These are phyloP conservation scores for Monarcha castaneiventris DNA, from an alignment of 2,113 vertebrate genomes.

Conservation along the genomic window DNA sequence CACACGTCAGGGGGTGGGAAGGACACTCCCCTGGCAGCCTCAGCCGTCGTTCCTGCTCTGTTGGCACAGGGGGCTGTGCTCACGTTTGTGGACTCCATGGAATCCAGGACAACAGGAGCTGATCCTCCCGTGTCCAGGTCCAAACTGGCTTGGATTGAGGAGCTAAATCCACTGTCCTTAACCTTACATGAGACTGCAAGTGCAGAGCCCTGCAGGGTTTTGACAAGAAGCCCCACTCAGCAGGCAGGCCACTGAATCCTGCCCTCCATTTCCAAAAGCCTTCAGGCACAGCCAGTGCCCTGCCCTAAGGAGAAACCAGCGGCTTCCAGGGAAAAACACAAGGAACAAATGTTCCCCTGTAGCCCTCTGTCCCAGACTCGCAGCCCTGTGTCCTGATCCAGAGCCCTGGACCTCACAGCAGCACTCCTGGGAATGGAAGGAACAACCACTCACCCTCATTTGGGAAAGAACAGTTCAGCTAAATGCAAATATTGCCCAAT, in stretches of 20 bases:
- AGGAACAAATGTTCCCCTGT: not conserved
- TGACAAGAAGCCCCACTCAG: not conserved
- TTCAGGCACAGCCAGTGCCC: not conserved
- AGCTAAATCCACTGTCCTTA: not conserved
- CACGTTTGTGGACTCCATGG: accelerated
- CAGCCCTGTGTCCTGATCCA: accelerated
- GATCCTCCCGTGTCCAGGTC: accelerated
- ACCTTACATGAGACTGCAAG: not conserved
- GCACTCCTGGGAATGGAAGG: not conserved
- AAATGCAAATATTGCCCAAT: conserved; percentile 20
- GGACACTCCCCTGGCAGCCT: not conserved
- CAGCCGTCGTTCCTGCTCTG: not conserved
- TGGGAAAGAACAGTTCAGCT: not conserved
- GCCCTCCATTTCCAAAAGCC: not conserved
- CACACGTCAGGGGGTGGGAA: not conserved
- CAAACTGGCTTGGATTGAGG: not conserved
- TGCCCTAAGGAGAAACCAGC: not conserved
- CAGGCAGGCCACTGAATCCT: not conserved
- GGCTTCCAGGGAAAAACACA: not conserved
- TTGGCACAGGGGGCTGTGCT: not conserved
- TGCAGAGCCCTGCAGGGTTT: not conserved
- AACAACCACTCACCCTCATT: accelerated
- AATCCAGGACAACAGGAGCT: not conserved
- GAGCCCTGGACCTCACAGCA: not conserved
- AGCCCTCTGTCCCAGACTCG: not conserved